Evolutionary conservation across 2,888 invertebrate genomes (phyloP), one percentile per base, ranked within the genome.

Genomic region (Phortica magna): DNA sequence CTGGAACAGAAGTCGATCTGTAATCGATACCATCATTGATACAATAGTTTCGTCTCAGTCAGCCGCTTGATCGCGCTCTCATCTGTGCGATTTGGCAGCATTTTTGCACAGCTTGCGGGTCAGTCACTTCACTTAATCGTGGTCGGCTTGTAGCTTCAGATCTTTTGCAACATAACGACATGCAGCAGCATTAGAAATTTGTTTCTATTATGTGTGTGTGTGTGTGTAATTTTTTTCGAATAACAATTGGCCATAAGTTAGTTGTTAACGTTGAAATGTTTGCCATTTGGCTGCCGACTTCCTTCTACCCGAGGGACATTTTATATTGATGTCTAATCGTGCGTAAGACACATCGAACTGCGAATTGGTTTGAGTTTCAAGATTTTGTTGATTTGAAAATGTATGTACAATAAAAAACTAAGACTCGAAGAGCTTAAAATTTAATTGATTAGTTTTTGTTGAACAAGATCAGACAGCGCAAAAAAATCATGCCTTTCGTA

Each of bases 1-100:
- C 68, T 79, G 85, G 79, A 82, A 86, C 87, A 86, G 87, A 85
- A 87, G 89, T 87, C 84, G 85, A 85, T 81, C 83, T 89, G 89
- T 86, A 89, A 89, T 89, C 84, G 86, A 89, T 89, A 89, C 81
- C 65, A 71, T 71, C 70, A 9, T 31, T 39, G 67, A 67, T 67
- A 67, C 31, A 31, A 31, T 31, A 31, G 31, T 31, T 31, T 31
- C 31, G 48, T 48, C 9, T 9, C 48, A 9, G 48, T 48, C 48
- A 31, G 42, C 2, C 17, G 67, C 39, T 67, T 12, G 41, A 14
- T 39, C 14, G 39, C 39, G n/a, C 42, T 19, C 64, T 64, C 19
- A 31, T 65, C 48, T 39, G 31, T 7, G 65, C 41, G 41, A n/a
- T 71, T 68, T 71, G 70, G 55, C 70, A 53, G 53, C 53, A 55